Conservation (phyloP, 2,888 invertebrate species). For the Ditula angustiorana region DNA sequence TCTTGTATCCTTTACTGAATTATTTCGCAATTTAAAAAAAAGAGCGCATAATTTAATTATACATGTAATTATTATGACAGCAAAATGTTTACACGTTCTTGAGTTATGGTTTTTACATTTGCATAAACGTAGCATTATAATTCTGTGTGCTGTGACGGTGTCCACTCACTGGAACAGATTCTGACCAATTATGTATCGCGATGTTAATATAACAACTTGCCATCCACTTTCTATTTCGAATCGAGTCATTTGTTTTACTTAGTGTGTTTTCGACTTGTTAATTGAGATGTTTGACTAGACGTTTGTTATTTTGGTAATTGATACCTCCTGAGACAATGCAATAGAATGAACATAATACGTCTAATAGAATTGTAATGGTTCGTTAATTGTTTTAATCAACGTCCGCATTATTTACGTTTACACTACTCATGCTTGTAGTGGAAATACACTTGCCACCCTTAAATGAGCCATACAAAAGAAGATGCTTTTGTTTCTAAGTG, state of each 20-base stretch:
- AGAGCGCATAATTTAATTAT: neutral
- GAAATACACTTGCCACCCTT: no score
- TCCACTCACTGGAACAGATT: conserved; percentile 45
- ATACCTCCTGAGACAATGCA: no score
- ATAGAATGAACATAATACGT: no score
- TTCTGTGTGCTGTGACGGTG: conserved; percentile 39
- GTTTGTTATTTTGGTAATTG: neutral
- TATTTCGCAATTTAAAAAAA: no score
- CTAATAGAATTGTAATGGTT: no score
- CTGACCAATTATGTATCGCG: conserved; percentile 45
- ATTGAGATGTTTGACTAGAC: neutral
- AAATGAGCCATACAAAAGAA: no score
- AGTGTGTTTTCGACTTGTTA: conserved; percentile 4
- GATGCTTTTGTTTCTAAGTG: no score
- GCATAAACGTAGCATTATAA: conserved; percentile 29
- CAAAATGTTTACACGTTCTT: conserved; percentile 33
- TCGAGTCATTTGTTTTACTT: conserved; percentile 31
- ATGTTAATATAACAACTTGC: conserved; percentile 36
- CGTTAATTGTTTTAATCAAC: no score
- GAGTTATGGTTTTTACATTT: conserved; percentile 30
- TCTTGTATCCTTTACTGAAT: no score
- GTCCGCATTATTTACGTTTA: no score
- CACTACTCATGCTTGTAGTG: no score
- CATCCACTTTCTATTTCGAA: conserved; percentile 40
- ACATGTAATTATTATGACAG: neutral